Evolutionary conservation across 2,113 vertebrate species (phyloP).

Genomic region (Symphodus melops): DNA sequence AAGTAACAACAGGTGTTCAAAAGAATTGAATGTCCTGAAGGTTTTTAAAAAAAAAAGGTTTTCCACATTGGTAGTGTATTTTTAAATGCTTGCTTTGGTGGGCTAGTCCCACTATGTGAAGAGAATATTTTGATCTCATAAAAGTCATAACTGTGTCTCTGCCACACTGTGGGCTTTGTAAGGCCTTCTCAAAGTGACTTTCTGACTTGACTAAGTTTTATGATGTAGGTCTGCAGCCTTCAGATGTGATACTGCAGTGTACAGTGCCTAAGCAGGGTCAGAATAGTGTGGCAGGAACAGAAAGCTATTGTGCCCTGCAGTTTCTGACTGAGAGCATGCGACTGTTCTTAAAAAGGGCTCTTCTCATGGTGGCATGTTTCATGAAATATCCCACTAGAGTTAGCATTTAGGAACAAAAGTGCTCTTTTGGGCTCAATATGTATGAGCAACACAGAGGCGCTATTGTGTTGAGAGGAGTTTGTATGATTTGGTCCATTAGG

Average conservation of each 20-base stretch:
- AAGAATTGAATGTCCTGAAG: constrained; percentile 24
- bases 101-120: constrained; percentile 4
- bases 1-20: constrained; percentile 68
- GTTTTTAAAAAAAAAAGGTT: constrained; percentile 12
- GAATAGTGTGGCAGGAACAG: constrained; percentile 66
- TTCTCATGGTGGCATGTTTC: constrained; percentile 74
- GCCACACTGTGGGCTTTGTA: constrained; percentile 58
- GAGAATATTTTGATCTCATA: constrained; percentile 15
- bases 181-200: constrained; percentile 18
- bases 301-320: constrained; percentile 75
- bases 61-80: constrained; percentile 20
- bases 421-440: constrained; percentile 73
- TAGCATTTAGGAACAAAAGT: constrained; percentile 80
- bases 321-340: constrained; percentile 59
- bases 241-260: constrained; percentile 50
- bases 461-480: constrained; percentile 71
- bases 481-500: constrained; percentile 75
- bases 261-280: constrained; percentile 38
- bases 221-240: constrained; percentile 46
- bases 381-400: constrained; percentile 71
- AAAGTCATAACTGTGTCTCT: constrained; percentile 20
- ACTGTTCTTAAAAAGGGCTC: constrained; percentile 67
- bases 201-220: constrained; percentile 49
- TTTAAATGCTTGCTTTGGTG: neutral
- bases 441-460: constrained; percentile 70